These are phyloP conservation scores for Psittacula cyanocephala DNA, from an alignment of 2,113 vertebrate species.

Conservation along the genomic window DNA sequence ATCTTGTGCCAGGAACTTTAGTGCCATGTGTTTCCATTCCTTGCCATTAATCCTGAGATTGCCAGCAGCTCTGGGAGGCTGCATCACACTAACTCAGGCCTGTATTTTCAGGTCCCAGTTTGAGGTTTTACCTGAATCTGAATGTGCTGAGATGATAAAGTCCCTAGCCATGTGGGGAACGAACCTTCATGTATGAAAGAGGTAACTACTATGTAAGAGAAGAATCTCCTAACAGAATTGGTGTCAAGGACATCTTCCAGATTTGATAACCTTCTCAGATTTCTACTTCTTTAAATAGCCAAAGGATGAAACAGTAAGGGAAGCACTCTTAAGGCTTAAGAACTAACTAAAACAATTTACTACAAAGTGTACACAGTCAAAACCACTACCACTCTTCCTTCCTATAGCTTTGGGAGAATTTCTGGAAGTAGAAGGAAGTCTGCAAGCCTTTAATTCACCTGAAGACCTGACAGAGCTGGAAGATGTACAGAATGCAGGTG, in stretches of 20 bases:
- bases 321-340: not conserved
- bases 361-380: not conserved
- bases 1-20: not conserved
- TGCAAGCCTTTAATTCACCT: not conserved
- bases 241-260: not conserved
- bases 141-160: not conserved
- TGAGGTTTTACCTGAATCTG: not conserved
- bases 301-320: not conserved
- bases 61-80: not conserved
- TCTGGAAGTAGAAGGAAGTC: not conserved
- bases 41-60: not conserved
- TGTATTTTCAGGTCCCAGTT: not conserved
- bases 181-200: not conserved
- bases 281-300: not conserved
- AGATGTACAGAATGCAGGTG: not conserved
- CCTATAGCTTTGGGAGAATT: not conserved
- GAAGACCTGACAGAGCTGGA: not conserved
- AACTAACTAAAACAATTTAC: not conserved
- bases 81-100: not conserved
- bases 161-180: not conserved
- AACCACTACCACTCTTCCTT: not conserved
- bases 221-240: not conserved
- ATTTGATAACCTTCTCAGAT: not conserved
- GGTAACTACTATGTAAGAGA: not conserved
- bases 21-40: constrained; percentile 22